Conservation (phyloP, 2,888 invertebrate genomes). For the Phymatocera aterrima region DNA sequence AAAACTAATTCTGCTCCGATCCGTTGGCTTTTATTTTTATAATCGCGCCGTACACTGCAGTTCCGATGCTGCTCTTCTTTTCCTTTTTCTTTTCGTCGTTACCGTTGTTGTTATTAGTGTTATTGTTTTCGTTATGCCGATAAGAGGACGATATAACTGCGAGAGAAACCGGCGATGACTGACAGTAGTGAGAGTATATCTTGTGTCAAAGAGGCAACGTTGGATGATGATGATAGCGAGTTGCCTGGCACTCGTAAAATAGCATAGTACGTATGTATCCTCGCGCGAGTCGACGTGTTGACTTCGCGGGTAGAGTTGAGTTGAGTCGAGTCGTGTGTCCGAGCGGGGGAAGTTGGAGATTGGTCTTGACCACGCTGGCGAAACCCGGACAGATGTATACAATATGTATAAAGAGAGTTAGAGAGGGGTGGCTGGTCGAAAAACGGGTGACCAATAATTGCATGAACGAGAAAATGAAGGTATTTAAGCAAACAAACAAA, state of each 20-base stretch:
- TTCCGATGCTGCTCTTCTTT: background rate
- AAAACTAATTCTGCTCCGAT: background rate
- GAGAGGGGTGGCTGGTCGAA: background rate
- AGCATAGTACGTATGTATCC: slow-evolving; percentile 26
- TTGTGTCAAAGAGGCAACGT: slow-evolving; percentile 42
- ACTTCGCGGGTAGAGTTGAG: background rate
- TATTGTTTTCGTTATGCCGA: background rate
- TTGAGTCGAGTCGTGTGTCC: too few relatives aligned
- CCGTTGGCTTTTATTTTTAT: background rate
- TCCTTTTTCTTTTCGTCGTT: background rate
- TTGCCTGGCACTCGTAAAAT: slow-evolving; percentile 28
- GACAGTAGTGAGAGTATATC: slow-evolving; percentile 27
- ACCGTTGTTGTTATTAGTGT: background rate
- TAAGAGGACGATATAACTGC: slow-evolving; percentile 6
- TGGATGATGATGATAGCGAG: slow-evolving; percentile 36
- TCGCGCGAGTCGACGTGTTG: slow-evolving; percentile 15
- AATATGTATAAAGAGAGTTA: background rate
- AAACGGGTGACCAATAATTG: background rate
- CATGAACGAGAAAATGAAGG: background rate
- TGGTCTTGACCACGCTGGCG: slow-evolving; percentile 1
- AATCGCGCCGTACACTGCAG: too few relatives aligned
- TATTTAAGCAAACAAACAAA: too few relatives aligned
- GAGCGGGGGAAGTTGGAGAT: background rate
- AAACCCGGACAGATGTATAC: background rate
- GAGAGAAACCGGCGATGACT: background rate